Evolutionary conservation across 1,140 invertebrate species (phyloP), one percentile per base, ranked within the genome.

Genomic region (Musca domestica): DNA sequence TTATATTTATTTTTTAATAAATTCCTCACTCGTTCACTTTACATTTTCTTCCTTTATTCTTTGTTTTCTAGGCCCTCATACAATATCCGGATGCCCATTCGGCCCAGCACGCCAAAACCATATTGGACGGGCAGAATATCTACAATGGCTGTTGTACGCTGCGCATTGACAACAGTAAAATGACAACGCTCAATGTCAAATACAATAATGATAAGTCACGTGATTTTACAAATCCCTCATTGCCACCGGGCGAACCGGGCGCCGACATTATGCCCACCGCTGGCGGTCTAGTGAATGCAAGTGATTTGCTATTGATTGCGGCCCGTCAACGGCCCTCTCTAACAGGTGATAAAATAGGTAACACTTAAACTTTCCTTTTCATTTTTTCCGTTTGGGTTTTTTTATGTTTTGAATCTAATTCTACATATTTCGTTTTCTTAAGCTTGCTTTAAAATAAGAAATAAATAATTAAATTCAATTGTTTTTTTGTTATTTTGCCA

Each of bases 141-240:
- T 99, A 98, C 89, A 98, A 97, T 83, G 95, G 94, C 52, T 98
- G 97, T 86, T 98, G 97, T 86, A 98, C 95, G n/a, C 86, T 99
- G 74, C 92, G 96, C 80, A 98, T 99, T 76, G 98, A 99, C 84
- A 99, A 97, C 86, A 98, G 95, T 73, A 99, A 99, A 85, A 90
- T 99, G 87, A 91, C 92, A 69, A 95, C 93, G 69, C 86, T 99
- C 70, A 99, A 99, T 84, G 96, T 99, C 41, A 98, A 98, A 83
- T 99, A 97, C 86, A 99, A 99, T 87, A 99, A 99, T 84, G 98
- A 99, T 86, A 99, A 99, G 84, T 97, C 94, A 64, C 87, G 98
- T 56, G 98, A 99, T 84, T 99, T 97, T 85, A 99, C 97, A 70
- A 99, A 99, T 84, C 96, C 97, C 23, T 92, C 90, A 76, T 87